Percentiles rank a stretch among this genome's conserved stretches.
phyloP scores from a whole-genome alignment of 2,797 vertebrate genomes.

The Lycodopsis pacificus region DNA sequence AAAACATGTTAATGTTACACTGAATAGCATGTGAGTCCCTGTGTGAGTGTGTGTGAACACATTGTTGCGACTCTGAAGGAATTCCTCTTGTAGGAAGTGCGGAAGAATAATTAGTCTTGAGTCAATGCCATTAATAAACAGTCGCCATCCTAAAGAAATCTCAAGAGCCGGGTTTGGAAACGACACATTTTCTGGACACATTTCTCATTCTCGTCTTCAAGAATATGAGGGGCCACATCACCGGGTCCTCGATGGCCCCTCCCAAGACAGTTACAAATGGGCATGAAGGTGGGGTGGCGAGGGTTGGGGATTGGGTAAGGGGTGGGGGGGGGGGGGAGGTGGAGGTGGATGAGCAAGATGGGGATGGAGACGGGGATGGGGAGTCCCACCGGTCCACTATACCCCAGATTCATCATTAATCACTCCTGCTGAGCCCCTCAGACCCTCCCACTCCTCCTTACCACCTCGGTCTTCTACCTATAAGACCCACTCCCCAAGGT shows the following conservation, averaged over 20 bases:
- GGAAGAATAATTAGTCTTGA: constrained; percentile 52
- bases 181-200: constrained; percentile 60
- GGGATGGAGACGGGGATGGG: constrained; percentile 60
- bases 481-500: constrained; percentile 73
- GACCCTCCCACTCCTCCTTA: constrained; percentile 63
- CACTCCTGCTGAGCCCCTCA: constrained; percentile 75
- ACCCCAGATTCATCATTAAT: constrained; percentile 82
- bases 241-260: constrained; percentile 63
- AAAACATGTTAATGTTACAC: constrained; percentile 52
- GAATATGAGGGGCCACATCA: constrained; percentile 62
- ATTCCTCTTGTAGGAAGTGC: constrained; percentile 42
- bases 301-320: constrained; percentile 57
- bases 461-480: constrained; percentile 67
- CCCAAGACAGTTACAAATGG: constrained; percentile 84
- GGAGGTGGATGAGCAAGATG: constrained; percentile 42
- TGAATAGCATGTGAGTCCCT: constrained; percentile 43
- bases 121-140: constrained; percentile 58
- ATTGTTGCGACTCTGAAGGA: constrained; percentile 59
- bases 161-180: constrained; percentile 41
- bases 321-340: constrained; percentile 39
- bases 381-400: constrained; percentile 75
- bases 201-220: constrained; percentile 53
- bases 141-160: constrained; percentile 38
- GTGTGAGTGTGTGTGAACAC: constrained; percentile 15
- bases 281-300: constrained; percentile 71